Evolutionary conservation across 2,113 vertebrate species (phyloP).

Genomic region (Piaya cayana): DNA sequence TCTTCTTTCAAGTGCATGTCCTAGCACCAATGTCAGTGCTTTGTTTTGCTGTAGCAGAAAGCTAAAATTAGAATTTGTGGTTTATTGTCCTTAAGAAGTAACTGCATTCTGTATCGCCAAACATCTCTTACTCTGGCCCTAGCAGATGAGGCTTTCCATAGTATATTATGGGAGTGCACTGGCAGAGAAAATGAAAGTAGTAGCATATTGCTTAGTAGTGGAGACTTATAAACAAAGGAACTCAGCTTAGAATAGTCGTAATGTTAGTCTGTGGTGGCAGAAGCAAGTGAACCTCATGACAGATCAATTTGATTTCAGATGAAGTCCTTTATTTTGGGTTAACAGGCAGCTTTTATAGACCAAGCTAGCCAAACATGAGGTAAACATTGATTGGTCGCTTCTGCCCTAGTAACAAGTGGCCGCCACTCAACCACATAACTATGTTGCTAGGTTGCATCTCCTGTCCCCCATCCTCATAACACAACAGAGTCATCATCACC

Average conservation of each 20-base stretch:
- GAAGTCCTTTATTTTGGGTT: too few relatives aligned
- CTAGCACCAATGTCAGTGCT: neutral
- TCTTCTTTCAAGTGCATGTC: neutral
- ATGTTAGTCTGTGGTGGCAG: too few relatives aligned
- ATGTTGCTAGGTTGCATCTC: too few relatives aligned
- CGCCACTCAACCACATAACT: too few relatives aligned
- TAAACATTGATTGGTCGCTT: too few relatives aligned
- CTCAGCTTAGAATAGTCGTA: neutral
- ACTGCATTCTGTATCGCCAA: neutral
- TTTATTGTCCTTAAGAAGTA: neutral
- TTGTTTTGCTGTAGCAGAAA: neutral
- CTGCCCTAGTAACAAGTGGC: too few relatives aligned
- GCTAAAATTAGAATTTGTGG: neutral
- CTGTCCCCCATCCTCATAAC: too few relatives aligned
- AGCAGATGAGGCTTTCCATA: neutral
- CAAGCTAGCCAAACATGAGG: too few relatives aligned
- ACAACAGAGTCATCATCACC: too few relatives aligned
- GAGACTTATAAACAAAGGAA: neutral
- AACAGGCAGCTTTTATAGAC: too few relatives aligned
- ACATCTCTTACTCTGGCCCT: neutral
- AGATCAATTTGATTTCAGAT: too few relatives aligned
- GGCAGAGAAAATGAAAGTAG: neutral
- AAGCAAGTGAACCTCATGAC: too few relatives aligned
- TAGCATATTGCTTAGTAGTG: neutral
- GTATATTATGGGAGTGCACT: neutral